These are phyloP conservation scores for Phymorhynchus buccinoides DNA, from an alignment of 1,140 invertebrate genomes.

Conservation along the genomic window DNA sequence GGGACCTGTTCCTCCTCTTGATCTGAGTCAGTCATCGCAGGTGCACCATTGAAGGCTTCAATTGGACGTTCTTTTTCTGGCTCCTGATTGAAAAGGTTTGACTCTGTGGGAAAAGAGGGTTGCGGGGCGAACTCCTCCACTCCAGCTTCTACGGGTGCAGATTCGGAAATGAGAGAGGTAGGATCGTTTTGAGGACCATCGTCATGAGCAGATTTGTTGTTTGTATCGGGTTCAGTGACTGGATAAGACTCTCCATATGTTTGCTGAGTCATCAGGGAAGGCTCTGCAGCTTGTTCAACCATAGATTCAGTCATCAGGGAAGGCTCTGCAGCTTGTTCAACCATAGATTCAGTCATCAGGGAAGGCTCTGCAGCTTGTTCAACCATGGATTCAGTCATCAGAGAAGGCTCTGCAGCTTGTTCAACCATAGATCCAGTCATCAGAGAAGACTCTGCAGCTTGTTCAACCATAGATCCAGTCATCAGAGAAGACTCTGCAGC, in stretches of 20 bases:
- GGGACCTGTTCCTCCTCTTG: neutral
- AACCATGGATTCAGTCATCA: neutral
- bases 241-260: neutral
- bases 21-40: neutral
- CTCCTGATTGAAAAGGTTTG: neutral
- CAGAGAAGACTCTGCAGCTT: neutral
- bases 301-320: neutral
- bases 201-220: neutral
- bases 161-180: neutral
- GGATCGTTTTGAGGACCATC: neutral
- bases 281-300: neutral
- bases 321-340: neutral
- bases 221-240: neutral
- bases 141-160: neutral
- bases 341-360: neutral
- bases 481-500: too few species aligned
- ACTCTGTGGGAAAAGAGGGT: neutral
- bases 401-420: neutral
- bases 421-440: neutral
- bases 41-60: neutral
- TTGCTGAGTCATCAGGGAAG: neutral
- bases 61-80: neutral
- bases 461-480: too few species aligned
- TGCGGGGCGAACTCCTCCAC: neutral
- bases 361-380: neutral